Conservation (phyloP, 2,113 vertebrate species). For the Silurus meridionalis region DNA sequence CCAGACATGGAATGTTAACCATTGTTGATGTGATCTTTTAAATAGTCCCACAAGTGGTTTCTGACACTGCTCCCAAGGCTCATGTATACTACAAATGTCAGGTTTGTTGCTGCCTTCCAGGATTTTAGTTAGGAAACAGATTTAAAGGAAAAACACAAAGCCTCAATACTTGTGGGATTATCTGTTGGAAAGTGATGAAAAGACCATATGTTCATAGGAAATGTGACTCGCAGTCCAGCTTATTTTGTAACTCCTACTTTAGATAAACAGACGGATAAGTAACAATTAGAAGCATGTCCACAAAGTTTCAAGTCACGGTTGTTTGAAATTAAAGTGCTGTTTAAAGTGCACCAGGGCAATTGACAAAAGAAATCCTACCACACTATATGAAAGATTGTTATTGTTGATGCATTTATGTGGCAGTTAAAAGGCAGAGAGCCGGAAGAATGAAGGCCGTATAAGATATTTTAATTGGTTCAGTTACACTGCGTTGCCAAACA, state of each 20-base stretch:
- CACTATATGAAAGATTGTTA: background rate
- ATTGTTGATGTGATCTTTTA: background rate
- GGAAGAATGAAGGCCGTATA: background rate
- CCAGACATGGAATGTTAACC: background rate
- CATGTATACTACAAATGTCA: background rate
- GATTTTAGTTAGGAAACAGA: background rate
- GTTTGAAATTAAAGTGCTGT: constrained; percentile 13
- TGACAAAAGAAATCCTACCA: background rate
- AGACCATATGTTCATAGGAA: constrained; percentile 17
- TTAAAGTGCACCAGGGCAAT: background rate
- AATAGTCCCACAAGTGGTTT: background rate
- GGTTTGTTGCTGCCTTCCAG: background rate
- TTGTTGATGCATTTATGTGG: background rate
- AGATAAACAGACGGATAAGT: constrained; percentile 14
- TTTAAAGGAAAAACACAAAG: background rate
- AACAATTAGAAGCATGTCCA: background rate
- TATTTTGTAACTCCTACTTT: background rate
- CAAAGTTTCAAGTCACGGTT: background rate
- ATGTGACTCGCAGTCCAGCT: background rate
- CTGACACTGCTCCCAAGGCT: background rate
- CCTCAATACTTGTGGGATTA: background rate
- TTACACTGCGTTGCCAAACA: constrained; percentile 36
- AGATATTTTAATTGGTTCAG: constrained; percentile 27
- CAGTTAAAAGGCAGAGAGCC: background rate
- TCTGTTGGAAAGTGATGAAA: background rate